Conservation (phyloP, 2,888 invertebrate genomes). For the Folsomia manolachei region DNA sequence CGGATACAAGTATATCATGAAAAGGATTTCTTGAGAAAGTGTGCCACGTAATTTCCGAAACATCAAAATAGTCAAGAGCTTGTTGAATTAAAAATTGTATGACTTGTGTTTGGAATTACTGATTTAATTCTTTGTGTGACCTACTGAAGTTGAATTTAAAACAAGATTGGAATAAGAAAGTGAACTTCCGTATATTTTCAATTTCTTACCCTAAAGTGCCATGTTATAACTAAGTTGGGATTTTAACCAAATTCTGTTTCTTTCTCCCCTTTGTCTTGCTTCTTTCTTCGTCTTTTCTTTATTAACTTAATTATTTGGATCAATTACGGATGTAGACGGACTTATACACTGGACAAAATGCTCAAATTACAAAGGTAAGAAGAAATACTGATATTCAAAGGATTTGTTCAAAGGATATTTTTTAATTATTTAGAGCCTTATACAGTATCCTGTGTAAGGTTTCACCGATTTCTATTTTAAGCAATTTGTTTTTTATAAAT, state of each 20-base stretch:
- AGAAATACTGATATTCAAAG: too few species aligned
- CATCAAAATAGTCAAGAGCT: neutral
- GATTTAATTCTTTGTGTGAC: too few species aligned
- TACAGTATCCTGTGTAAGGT: too few species aligned
- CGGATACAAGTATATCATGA: neutral
- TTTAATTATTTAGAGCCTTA: too few species aligned
- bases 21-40: neutral
- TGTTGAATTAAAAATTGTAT: neutral
- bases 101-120: neutral
- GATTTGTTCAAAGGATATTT: too few species aligned
- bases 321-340: slow-evolving; percentile 41
- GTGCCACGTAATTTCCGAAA: neutral
- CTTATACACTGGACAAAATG: slow-evolving; percentile 50
- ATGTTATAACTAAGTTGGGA: slow-evolving; percentile 28
- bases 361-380: slow-evolving; percentile 48
- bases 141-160: neutral
- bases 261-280: neutral
- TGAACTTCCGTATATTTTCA: slow-evolving; percentile 18
- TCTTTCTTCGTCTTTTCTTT: slow-evolving; percentile 18
- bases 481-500: too few species aligned
- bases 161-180: neutral
- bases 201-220: slow-evolving; percentile 30
- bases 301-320: slow-evolving; percentile 13
- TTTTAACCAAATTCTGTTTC: slow-evolving; percentile 2
- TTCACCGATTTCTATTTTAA: neutral